Evolutionary conservation across 92 coral and sea anemone genomes (phyloP).

Genomic region (Umimayanthus kanabou): DNA sequence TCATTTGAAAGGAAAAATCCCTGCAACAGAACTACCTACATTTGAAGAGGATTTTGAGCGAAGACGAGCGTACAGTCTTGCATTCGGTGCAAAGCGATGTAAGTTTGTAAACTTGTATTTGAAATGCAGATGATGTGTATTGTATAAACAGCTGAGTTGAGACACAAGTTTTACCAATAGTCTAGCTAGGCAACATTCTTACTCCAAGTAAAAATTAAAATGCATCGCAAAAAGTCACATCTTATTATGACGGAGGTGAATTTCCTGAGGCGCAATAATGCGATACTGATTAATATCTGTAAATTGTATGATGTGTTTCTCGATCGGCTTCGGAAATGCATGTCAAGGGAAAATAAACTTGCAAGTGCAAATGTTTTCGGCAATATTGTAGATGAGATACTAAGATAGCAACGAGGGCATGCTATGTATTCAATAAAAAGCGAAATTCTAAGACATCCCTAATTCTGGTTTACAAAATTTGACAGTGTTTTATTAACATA

Average conservation of each 20-base stretch:
- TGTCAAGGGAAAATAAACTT: background rate
- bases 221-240: background rate
- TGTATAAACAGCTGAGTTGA: background rate
- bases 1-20: constrained; percentile 84
- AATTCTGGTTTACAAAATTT: background rate
- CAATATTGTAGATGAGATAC: background rate
- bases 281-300: background rate
- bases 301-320: background rate
- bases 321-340: background rate
- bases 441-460: background rate
- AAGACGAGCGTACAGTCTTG: constrained; percentile 94
- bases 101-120: constrained; percentile 44
- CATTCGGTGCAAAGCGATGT: constrained; percentile 98
- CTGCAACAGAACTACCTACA: constrained; percentile 75
- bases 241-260: background rate
- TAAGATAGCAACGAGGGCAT: background rate
- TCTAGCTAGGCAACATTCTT: no score
- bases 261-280: background rate
- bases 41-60: constrained; percentile 91
- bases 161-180: background rate
- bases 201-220: background rate
- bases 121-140: background rate
- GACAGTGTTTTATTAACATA: constrained; percentile 1
- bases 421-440: background rate
- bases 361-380: background rate